phyloP scores from a whole-genome alignment of 1,140 invertebrate genomes.

The Phortica variegata region DNA sequence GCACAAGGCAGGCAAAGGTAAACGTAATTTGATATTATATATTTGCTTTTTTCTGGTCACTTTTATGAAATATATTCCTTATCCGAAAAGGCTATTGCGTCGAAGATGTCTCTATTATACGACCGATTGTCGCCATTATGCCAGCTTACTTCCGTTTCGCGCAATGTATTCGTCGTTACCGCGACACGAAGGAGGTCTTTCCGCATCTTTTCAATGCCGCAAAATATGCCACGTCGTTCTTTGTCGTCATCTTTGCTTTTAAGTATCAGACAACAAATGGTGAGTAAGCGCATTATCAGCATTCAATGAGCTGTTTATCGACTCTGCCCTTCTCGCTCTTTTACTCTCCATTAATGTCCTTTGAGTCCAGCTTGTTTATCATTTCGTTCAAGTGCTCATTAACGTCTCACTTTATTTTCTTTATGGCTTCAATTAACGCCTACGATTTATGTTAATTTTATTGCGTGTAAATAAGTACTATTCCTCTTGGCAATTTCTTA shows the following conservation, averaged over 20 bases:
- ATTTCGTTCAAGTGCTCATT: conserved; percentile 12
- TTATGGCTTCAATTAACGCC: conserved; percentile 14
- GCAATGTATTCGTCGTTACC: conserved; percentile 93
- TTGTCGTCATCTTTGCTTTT: conserved; percentile 55
- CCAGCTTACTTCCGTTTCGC: conserved; percentile 98
- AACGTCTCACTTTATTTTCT: conserved; percentile 30
- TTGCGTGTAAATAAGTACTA: conserved; percentile 11
- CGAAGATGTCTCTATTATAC: conserved; percentile 63
- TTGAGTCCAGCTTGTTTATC: background rate
- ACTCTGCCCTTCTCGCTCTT: no score
- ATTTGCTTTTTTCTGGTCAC: conserved; percentile 2
- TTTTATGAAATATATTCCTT: conserved; percentile 3
- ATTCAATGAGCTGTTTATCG: no score
- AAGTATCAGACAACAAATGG: conserved; percentile 48
- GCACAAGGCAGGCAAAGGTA: conserved; percentile 63
- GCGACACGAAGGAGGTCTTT: conserved; percentile 85
- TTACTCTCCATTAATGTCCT: background rate
- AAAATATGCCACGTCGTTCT: conserved; percentile 57
- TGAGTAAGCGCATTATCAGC: no score
- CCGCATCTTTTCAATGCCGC: conserved; percentile 94
- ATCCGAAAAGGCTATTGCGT: conserved; percentile 64
- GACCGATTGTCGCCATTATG: conserved; percentile 83
- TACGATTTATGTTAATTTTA: conserved; percentile 34
- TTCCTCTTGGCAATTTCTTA: background rate
- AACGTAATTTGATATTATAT: conserved; percentile 21